These are phyloP conservation scores for Cantharis rustica DNA, from an alignment of 2,888 invertebrate species.

Conservation along the genomic window DNA sequence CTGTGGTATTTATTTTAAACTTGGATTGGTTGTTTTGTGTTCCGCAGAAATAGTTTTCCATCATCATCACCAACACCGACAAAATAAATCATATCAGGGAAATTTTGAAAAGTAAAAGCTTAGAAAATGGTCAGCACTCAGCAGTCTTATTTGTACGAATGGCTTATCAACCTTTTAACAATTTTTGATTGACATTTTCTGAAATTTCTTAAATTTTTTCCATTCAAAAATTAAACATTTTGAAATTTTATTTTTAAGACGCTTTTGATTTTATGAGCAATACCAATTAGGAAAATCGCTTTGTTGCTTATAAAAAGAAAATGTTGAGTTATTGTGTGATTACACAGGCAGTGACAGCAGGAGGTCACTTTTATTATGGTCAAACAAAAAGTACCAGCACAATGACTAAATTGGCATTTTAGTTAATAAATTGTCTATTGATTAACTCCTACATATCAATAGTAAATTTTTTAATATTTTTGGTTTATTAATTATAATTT, in stretches of 20 bases:
- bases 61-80: no score
- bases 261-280: neutral
- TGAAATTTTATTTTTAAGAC: no score
- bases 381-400: neutral
- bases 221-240: neutral
- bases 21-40: neutral
- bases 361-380: neutral
- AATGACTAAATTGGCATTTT: neutral
- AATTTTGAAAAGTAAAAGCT: no score
- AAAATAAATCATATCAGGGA: no score
- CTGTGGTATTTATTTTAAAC: neutral
- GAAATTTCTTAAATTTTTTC: neutral
- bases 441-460: neutral
- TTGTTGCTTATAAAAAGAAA: neutral
- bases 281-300: neutral
- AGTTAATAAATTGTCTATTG: neutral
- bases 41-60: neutral
- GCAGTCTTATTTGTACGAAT: no score
- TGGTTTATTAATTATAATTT: no score
- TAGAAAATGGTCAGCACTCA: no score
- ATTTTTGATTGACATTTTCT: neutral
- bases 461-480: neutral
- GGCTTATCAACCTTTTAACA: neutral
- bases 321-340: neutral
- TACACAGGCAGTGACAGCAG: neutral